phyloP scores from a whole-genome alignment of 2,888 invertebrate genomes.

The Archaeoteleia sp. region DNA sequence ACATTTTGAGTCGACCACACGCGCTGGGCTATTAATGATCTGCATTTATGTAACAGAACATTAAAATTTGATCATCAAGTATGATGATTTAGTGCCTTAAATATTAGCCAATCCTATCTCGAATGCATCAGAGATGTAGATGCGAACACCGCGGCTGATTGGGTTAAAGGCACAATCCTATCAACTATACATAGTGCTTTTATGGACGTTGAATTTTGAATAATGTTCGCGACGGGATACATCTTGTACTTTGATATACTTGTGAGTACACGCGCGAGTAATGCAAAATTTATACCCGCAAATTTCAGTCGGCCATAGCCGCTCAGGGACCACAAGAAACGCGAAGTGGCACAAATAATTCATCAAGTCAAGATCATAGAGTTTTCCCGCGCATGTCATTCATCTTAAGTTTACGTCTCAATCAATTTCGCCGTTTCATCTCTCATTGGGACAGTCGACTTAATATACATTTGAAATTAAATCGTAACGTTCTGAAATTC shows the following conservation, averaged over 20 bases:
- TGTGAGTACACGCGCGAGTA: slow-evolving; percentile 3
- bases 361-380: slow-evolving; percentile 62
- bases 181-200: no score
- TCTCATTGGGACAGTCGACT: slow-evolving; percentile 18
- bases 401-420: slow-evolving; percentile 18
- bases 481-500: no score
- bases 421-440: slow-evolving; percentile 6
- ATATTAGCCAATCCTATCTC: no score
- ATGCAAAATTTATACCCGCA: slow-evolving; percentile 30
- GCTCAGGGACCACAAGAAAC: slow-evolving; percentile 50
- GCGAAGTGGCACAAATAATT: slow-evolving; percentile 61
- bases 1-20: no score
- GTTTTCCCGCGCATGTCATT: slow-evolving; percentile 11
- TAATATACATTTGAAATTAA: no score
- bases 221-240: not conserved
- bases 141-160: no score
- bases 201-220: not conserved
- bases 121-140: no score
- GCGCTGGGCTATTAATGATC: no score
- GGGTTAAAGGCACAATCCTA: no score
- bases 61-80: no score
- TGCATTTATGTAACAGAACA: no score
- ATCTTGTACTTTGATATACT: slow-evolving; percentile 6
- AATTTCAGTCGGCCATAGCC: slow-evolving; percentile 63
- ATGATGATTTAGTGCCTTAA: no score